These are phyloP conservation scores for Agelas oroides DNA, from an alignment of 37 sponge, comb jelly and placozoan genomes.

Conservation along the genomic window DNA sequence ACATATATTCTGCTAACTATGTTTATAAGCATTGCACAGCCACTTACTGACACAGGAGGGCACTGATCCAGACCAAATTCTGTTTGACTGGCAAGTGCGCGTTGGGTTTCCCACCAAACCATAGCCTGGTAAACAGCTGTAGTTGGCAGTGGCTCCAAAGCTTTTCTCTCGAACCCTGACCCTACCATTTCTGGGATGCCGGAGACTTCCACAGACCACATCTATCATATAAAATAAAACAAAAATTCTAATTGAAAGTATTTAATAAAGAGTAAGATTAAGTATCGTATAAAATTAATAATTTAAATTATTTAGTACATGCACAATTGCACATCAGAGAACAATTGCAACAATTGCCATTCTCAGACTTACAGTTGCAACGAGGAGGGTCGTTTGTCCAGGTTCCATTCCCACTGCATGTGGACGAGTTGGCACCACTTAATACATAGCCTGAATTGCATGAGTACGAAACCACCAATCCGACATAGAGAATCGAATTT, in stretches of 20 bases:
- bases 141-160: conserved; percentile 37
- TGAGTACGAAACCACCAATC: conserved; percentile 26
- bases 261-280: too few species aligned
- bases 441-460: conserved; percentile 50
- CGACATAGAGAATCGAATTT: neutral
- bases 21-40: too few species aligned
- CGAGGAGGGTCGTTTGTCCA: conserved; percentile 48
- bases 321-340: too few species aligned
- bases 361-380: conserved; percentile 39
- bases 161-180: neutral
- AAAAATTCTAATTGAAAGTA: too few species aligned
- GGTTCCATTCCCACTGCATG: conserved; percentile 36
- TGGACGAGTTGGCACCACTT: conserved; percentile 22
- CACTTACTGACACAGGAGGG: conserved; percentile 70
- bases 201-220: neutral
- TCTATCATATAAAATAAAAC: too few species aligned
- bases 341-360: too few species aligned
- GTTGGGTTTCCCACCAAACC: conserved; percentile 35
- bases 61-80: conserved; percentile 57
- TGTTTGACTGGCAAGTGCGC: conserved; percentile 58
- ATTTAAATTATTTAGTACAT: too few species aligned
- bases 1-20: too few species aligned
- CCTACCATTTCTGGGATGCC: conserved; percentile 22
- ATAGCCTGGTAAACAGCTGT: conserved; percentile 55
- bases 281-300: too few species aligned